phyloP scores from a whole-genome alignment of 2,888 invertebrate genomes.

The Malthinus flaveolus region DNA sequence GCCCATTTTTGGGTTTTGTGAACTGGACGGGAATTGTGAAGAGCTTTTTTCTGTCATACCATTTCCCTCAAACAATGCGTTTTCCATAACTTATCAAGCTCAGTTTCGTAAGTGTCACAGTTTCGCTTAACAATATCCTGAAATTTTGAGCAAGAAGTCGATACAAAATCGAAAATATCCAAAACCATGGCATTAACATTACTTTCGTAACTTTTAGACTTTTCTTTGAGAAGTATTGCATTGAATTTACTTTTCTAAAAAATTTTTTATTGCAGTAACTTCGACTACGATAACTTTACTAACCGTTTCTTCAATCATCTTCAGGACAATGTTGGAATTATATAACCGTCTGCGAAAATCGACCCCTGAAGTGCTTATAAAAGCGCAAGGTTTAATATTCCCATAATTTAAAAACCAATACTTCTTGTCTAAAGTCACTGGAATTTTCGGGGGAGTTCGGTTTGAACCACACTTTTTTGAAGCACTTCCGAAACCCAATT shows the following conservation, averaged over 20 bases:
- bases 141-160: conserved; percentile 49
- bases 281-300: conserved; percentile 31
- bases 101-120: conserved; percentile 36
- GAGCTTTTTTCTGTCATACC: conserved; percentile 28
- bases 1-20: too few species aligned
- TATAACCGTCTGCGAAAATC: conserved; percentile 69
- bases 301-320: conserved; percentile 65
- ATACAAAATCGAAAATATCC: conserved; percentile 46
- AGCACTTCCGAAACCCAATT: conserved; percentile 68
- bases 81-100: conserved; percentile 44
- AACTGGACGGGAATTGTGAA: background rate
- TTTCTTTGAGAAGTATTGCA: conserved; percentile 49
- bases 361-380: conserved; percentile 64
- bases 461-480: conserved; percentile 46
- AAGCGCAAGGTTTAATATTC: conserved; percentile 69
- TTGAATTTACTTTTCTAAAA: conserved; percentile 47
- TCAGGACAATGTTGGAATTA: conserved; percentile 67
- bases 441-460: conserved; percentile 33
- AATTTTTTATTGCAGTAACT: background rate
- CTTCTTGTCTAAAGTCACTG: conserved; percentile 40
- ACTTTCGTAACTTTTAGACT: conserved; percentile 8
- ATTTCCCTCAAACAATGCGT: conserved; percentile 43
- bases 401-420: conserved; percentile 51
- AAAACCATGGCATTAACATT: conserved; percentile 36
- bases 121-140: conserved; percentile 47